Evolutionary conservation across 2,888 invertebrate species (phyloP), one percentile per base, ranked within the genome.

Genomic region (Acanthosoma haemorrhoidale): DNA sequence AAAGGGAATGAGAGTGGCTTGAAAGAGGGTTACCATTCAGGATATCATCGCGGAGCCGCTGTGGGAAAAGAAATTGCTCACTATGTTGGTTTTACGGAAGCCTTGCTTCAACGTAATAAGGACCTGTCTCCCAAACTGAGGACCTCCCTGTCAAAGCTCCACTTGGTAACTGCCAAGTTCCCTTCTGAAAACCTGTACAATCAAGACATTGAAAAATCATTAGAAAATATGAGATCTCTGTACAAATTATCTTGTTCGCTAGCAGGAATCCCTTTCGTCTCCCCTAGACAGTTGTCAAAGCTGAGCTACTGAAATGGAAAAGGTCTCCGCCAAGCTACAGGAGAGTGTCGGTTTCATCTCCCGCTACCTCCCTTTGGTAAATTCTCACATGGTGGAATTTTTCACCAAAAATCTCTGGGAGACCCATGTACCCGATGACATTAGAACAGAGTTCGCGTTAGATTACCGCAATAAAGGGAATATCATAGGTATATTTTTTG

Each of bases 361-460:
- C 18, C 86, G 86, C 0, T 80, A 86, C 43, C 79, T 87, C 72
- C 82, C 85, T 0, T 79, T 92, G 31, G 84, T 87, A 0, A 90
- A 91, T 78, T 88, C 89, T 75, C 92, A 93, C 78, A 88, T 92
- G 86, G 91, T 88, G 0, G 86, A 87, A 76, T 90, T 86, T 79
- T 82, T 92, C 58, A 88, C 88, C 0, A 81, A 87, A 9, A 80
- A 85, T 57, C 84, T 88, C 69, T 92, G 89, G 88, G 78, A 83
- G 0, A 83, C 76, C 4, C 82, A 84, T 72, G 77, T 92, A 11
- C 87, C 90, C 0, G 72, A 75, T 9, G 74, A 79, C 0, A 79
- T 92, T 15, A 82, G 80, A 76, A 74, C 77, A 1, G 83, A 86
- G 76, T 78, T 60, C 57, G 68, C 34, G 51, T 38, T 25, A 13